Conservation (phyloP, 2,888 invertebrate species). For the Prenolepis imparis region DNA sequence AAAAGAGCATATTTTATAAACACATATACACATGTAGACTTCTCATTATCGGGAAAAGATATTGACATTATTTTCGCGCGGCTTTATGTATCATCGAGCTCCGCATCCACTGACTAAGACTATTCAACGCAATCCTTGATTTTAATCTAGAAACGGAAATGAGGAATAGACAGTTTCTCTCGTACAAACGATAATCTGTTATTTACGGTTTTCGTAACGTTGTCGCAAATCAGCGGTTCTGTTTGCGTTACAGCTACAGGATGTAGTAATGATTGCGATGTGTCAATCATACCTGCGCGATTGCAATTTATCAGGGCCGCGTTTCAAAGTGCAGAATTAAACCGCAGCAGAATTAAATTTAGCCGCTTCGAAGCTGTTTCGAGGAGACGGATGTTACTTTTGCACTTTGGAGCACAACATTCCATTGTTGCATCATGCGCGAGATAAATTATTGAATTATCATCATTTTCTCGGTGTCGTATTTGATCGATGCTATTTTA, state of each 20-base stretch:
- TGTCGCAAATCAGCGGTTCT: neutral
- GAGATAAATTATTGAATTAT: conserved; percentile 60
- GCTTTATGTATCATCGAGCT: neutral
- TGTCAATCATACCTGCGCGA: conserved; percentile 45
- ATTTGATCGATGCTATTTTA: neutral
- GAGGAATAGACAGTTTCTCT: neutral
- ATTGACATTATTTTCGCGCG: neutral
- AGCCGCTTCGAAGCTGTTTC: neutral
- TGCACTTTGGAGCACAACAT: conserved; percentile 61
- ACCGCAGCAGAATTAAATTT: conserved; percentile 20
- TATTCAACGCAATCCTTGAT: neutral
- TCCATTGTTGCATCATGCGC: conserved; percentile 45
- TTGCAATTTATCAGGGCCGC: conserved; percentile 49
- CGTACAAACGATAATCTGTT: neutral
- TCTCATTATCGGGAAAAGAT: neutral
- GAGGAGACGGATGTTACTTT: conserved; percentile 39
- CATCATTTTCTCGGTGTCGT: neutral
- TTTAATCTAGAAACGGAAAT: neutral
- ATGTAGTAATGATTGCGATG: neutral
- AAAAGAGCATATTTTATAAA: neutral
- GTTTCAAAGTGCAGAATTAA: conserved; percentile 65
- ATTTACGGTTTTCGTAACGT: conserved; percentile 26
- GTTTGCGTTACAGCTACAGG: conserved; percentile 1
- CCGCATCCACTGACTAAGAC: neutral
- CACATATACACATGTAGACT: neutral